These are phyloP conservation scores for Nemapogon koenigi DNA, from an alignment of 2,888 invertebrate species.

Conservation along the genomic window DNA sequence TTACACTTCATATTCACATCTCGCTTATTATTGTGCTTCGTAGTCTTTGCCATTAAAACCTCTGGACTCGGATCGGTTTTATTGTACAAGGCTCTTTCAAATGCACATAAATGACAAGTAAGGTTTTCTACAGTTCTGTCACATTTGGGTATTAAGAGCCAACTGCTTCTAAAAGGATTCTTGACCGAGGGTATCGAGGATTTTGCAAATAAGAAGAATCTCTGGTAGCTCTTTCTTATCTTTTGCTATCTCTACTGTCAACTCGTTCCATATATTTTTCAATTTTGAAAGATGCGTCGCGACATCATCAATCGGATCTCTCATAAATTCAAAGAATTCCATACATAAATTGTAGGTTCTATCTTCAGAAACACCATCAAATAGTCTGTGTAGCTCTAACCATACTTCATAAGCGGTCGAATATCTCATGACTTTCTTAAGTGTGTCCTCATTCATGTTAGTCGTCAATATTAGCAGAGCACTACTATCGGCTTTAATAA, in stretches of 20 bases:
- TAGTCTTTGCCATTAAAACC: not conserved
- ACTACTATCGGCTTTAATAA: constrained; percentile 5
- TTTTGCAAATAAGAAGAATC: constrained; percentile 11
- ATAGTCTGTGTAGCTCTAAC: constrained; percentile 10
- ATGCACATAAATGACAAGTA: constrained; percentile 11
- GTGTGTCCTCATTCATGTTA: constrained; percentile 11
- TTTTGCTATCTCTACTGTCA: constrained; percentile 1
- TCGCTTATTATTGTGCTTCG: not conserved
- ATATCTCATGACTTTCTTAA: constrained; percentile 13
- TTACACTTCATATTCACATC: constrained; percentile 3
- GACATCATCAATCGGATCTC: constrained; percentile 1
- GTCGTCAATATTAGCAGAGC: constrained; percentile 12
- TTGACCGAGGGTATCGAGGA: constrained; percentile 12
- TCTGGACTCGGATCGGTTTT: not conserved
- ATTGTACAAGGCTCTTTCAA: not conserved
- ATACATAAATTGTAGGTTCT: constrained; percentile 4
- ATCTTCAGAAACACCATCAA: constrained; percentile 6
- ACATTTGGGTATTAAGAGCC: constrained; percentile 1
- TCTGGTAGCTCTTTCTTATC: constrained; percentile 7
- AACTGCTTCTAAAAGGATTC: constrained; percentile 9
- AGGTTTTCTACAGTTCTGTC: constrained; percentile 3
- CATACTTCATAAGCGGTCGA: constrained; percentile 11
- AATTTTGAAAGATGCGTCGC: constrained; percentile 2
- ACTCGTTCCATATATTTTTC: constrained; percentile 5
- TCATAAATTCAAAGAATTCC: constrained; percentile 3